Evolutionary conservation across 2,797 vertebrate species (phyloP).

Genomic region (Propithecus deckenii): DNA sequence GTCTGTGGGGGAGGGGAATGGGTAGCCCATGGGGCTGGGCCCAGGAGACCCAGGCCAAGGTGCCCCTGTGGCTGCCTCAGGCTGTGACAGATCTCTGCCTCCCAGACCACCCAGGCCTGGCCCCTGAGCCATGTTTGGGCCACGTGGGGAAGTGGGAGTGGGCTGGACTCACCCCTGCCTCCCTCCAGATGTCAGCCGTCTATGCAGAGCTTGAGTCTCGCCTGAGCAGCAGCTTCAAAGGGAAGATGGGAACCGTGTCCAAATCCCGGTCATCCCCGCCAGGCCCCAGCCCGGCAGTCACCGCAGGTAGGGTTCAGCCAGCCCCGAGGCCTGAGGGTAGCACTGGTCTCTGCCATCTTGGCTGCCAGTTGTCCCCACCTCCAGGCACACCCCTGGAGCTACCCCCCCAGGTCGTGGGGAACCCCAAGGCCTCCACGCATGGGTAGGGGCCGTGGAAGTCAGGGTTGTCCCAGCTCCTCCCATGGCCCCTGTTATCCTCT

Average conservation of each 20-base stretch:
- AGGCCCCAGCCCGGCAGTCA: constrained; percentile 84
- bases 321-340: background rate
- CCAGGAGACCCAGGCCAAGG: background rate
- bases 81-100: background rate
- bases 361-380: background rate
- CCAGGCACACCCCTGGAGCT: background rate
- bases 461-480: background rate
- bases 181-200: constrained; percentile 93
- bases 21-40: rapidly evolving
- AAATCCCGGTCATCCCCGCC: constrained; percentile 86
- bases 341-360: background rate
- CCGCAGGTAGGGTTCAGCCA: constrained; percentile 82
- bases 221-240: constrained; percentile 87
- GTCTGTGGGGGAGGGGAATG: background rate
- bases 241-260: constrained; percentile 85
- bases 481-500: background rate
- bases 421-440: background rate
- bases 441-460: background rate
- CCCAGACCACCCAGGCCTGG: background rate
- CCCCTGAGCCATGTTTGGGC: background rate
- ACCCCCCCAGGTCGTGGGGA: background rate
- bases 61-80: background rate
- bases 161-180: background rate
- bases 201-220: constrained; percentile 94
- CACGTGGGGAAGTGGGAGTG: rapidly evolving